Conservation (phyloP, 2,113 vertebrate genomes). For the Pitta sordida region DNA sequence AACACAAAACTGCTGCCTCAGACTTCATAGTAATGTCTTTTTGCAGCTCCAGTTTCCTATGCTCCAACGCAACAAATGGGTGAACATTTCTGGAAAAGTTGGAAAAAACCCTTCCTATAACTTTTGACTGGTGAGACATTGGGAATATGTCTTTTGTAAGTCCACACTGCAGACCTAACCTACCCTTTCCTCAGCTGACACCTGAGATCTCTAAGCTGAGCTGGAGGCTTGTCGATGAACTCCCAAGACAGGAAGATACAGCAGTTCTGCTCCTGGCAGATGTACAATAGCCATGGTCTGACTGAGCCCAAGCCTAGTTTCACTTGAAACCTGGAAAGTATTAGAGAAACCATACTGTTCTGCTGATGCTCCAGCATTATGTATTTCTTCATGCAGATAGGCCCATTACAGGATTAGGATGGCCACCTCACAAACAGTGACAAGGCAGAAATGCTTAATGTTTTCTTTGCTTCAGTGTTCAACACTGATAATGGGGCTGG, state of each 20-base stretch:
- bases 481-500: too few species aligned
- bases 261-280: not conserved
- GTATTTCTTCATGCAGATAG: not conserved
- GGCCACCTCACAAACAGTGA: not conserved
- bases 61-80: not conserved
- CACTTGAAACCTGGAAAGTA: not conserved
- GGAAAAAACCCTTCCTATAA: not conserved
- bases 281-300: fast-evolving
- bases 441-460: too few species aligned
- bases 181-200: not conserved
- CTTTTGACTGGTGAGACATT: not conserved
- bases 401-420: not conserved
- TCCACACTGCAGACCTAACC: not conserved
- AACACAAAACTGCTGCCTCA: not conserved
- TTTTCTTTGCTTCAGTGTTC: too few species aligned
- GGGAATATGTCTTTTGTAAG: not conserved
- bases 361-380: not conserved
- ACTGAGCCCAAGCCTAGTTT: fast-evolving
- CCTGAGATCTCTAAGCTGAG: not conserved
- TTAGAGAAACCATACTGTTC: not conserved
- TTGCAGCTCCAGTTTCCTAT: not conserved
- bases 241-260: fast-evolving
- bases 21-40: not conserved
- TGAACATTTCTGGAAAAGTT: not conserved
- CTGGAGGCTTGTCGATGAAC: fast-evolving